A percentile compares a stretch with the other conserved stretches of the same genome.
Evolutionary conservation across 1,140 invertebrate genomes (phyloP).

Genomic region (Caenorhabditis latens): DNA sequence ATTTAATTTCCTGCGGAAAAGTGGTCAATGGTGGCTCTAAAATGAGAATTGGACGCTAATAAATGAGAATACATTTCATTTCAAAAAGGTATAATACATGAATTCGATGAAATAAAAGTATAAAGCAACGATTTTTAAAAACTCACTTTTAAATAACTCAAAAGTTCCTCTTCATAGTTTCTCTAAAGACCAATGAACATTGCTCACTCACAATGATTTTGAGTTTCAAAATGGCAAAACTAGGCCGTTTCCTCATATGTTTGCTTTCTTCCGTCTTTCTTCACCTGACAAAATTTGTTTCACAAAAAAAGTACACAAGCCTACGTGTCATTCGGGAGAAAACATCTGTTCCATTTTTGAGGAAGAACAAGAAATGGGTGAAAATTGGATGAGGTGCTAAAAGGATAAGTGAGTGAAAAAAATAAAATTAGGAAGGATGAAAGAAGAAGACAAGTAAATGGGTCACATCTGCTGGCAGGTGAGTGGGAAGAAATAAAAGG

Average conservation of each 20-base stretch:
- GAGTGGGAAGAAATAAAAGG: background rate
- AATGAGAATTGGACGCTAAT: too few species aligned
- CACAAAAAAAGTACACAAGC: background rate
- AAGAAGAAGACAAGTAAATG: background rate
- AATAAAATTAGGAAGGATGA: background rate
- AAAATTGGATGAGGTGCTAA: conserved; percentile 18
- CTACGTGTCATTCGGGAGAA: background rate
- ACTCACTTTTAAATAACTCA: too few species aligned
- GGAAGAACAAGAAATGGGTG: background rate
- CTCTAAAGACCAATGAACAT: conserved; percentile 20
- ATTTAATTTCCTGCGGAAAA: background rate
- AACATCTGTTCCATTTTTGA: conserved; percentile 23
- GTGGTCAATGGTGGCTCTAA: conserved; percentile 1
- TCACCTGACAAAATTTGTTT: conserved; percentile 12
- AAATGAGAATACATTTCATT: too few species aligned
- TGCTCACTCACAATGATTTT: background rate
- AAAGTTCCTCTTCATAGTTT: background rate
- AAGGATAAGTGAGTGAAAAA: background rate
- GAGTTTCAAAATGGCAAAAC: conserved; percentile 11
- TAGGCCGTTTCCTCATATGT: background rate
- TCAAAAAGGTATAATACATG: too few species aligned
- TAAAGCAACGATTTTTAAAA: too few species aligned
- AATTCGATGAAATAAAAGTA: too few species aligned
- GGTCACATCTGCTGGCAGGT: conserved; percentile 3
- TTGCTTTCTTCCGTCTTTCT: conserved; percentile 1